Percentiles rank a stretch among this genome's conserved stretches.
These are phyloP conservation scores for Gallinago nigripennis DNA, from an alignment of 2,797 vertebrate genomes.

Conservation along the genomic window DNA sequence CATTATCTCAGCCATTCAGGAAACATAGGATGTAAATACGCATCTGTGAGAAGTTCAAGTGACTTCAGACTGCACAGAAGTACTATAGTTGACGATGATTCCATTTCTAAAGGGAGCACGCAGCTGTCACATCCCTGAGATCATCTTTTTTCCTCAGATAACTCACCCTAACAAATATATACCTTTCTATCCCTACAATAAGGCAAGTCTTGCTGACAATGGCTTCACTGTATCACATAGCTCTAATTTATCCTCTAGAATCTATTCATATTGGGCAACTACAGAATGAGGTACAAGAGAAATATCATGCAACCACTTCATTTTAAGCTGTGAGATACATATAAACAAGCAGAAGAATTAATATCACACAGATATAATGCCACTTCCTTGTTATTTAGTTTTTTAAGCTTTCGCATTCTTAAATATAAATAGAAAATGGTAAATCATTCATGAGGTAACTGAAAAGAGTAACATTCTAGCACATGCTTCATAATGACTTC, in stretches of 20 bases:
- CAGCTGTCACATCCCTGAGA: neutral
- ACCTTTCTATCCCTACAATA: neutral
- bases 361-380: neutral
- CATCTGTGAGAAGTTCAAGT: neutral
- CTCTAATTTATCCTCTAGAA: neutral
- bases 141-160: neutral
- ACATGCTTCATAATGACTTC: neutral
- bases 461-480: neutral
- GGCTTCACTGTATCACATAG: neutral
- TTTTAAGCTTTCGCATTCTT: neutral
- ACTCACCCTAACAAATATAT: neutral
- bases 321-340: neutral
- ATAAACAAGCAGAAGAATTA: neutral
- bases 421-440: neutral
- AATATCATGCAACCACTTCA: neutral
- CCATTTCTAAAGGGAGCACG: neutral
- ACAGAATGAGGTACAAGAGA: neutral
- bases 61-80: neutral
- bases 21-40: neutral
- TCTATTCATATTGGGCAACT: neutral
- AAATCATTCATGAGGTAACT: neutral
- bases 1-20: neutral
- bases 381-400: neutral
- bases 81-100: neutral
- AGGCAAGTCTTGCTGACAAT: neutral